Evolutionary conservation across 2,888 invertebrate species (phyloP).

Genomic region (Eutolmus rufibarbis): DNA sequence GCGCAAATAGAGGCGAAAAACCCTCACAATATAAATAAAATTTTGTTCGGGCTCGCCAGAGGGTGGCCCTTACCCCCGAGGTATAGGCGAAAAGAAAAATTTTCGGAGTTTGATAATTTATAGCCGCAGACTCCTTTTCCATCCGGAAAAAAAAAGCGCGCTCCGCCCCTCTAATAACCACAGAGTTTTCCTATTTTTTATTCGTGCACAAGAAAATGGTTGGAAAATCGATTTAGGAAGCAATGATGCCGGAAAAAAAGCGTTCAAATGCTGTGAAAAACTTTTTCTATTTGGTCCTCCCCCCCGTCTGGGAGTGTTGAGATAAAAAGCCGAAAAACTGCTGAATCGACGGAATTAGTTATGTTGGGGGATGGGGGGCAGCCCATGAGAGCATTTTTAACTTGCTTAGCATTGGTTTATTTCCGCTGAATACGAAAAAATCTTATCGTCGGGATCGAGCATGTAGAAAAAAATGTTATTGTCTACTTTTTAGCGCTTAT

Average conservation of each 20-base stretch:
- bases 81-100: constrained; percentile 15
- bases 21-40: constrained; percentile 42
- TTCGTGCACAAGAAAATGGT: constrained; percentile 43
- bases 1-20: constrained; percentile 10
- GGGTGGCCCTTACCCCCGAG: background rate
- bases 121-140: constrained; percentile 29
- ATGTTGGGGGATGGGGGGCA: background rate
- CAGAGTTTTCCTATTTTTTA: constrained; percentile 27
- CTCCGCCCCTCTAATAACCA: constrained; percentile 44
- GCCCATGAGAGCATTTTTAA: constrained; percentile 9
- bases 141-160: background rate
- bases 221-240: constrained; percentile 42
- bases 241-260: constrained; percentile 38
- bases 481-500: background rate
- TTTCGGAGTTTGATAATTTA: constrained; percentile 43
- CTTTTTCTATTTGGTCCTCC: constrained; percentile 42
- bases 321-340: constrained; percentile 42
- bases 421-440: constrained; percentile 18
- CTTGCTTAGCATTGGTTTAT: background rate
- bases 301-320: constrained; percentile 19
- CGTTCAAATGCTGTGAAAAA: constrained; percentile 43
- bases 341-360: constrained; percentile 45
- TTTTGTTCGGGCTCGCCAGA: constrained; percentile 7
- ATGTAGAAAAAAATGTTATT: constrained; percentile 26
- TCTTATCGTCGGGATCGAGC: background rate